A percentile compares a stretch with the other conserved stretches of the same genome.
These are phyloP conservation scores for Oxyruncus cristatus DNA, from an alignment of 2,113 vertebrate genomes.

Conservation along the genomic window DNA sequence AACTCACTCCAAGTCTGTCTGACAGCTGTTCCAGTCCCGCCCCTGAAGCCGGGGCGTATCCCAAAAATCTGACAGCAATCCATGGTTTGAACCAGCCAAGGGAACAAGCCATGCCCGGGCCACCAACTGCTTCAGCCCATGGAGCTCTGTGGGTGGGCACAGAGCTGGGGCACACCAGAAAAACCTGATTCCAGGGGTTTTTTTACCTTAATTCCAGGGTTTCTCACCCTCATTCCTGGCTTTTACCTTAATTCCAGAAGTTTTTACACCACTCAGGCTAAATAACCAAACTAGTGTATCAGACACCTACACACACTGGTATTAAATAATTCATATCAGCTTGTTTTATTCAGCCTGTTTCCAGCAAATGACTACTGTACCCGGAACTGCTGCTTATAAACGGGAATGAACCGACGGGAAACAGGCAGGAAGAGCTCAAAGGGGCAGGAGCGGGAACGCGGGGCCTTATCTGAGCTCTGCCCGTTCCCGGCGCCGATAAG, in stretches of 20 bases:
- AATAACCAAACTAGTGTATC: neutral
- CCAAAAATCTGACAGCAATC: neutral
- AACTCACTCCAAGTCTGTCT: neutral
- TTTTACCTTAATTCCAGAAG: neutral
- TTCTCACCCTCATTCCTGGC: neutral
- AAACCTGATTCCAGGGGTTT: neutral
- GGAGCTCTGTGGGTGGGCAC: neutral
- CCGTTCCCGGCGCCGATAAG: neutral
- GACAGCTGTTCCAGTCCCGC: neutral
- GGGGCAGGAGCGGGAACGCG: neutral
- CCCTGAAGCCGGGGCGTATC: neutral
- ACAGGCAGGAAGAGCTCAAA: neutral
- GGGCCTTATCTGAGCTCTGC: neutral
- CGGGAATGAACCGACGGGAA: accelerated
- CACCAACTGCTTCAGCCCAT: neutral
- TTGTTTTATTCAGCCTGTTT: accelerated
- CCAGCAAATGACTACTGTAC: accelerated
- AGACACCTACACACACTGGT: accelerated
- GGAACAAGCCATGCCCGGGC: too few species aligned
- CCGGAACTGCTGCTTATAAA: accelerated
- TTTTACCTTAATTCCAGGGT: neutral
- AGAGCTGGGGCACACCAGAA: neutral
- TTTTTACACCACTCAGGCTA: neutral
- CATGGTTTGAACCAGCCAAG: neutral
- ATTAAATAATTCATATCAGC: neutral